Percentiles rank a stretch among this genome's conserved stretches.
Evolutionary conservation across 2,888 invertebrate species (phyloP).

Genomic region (Eupithecia centaureata): DNA sequence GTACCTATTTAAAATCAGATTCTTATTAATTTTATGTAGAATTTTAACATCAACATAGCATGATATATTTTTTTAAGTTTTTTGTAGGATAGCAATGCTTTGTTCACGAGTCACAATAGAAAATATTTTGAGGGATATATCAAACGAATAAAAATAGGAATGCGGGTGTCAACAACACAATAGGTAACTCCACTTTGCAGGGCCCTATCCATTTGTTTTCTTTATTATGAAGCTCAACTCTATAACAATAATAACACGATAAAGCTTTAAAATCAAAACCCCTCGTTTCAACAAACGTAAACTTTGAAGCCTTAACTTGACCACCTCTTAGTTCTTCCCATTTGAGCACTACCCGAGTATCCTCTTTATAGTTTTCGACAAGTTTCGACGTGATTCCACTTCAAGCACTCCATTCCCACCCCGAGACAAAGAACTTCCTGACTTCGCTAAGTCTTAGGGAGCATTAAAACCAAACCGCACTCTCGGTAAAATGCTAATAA

Average conservation of each 20-base stretch:
- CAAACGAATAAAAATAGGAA: not conserved
- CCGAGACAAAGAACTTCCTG: conserved; percentile 56
- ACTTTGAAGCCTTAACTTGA: conserved; percentile 19
- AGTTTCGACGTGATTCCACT: conserved; percentile 51
- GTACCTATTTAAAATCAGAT: too few relatives aligned
- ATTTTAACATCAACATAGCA: too few relatives aligned
- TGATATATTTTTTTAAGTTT: too few relatives aligned
- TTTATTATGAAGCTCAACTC: too few relatives aligned
- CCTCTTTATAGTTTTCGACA: conserved; percentile 48
- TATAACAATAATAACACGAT: not conserved
- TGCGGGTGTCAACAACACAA: not conserved
- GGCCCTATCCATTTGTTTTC: not conserved
- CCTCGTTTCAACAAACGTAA: conserved; percentile 16
- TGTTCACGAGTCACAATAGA: conserved; percentile 13
- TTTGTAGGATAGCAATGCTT: conserved; percentile 17
- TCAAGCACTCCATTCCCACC: conserved; percentile 40
- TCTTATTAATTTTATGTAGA: not conserved
- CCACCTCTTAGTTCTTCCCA: conserved; percentile 29
- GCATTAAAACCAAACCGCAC: conserved; percentile 61
- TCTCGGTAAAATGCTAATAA: conserved; percentile 60
- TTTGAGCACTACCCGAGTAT: conserved; percentile 39
- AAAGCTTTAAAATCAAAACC: not conserved
- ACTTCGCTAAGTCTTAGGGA: conserved; percentile 62
- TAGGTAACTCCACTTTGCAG: not conserved
- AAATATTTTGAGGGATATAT: not conserved